phyloP scores from a whole-genome alignment of 92 coral and sea anemone genomes.

The Pocillopora grandis region DNA sequence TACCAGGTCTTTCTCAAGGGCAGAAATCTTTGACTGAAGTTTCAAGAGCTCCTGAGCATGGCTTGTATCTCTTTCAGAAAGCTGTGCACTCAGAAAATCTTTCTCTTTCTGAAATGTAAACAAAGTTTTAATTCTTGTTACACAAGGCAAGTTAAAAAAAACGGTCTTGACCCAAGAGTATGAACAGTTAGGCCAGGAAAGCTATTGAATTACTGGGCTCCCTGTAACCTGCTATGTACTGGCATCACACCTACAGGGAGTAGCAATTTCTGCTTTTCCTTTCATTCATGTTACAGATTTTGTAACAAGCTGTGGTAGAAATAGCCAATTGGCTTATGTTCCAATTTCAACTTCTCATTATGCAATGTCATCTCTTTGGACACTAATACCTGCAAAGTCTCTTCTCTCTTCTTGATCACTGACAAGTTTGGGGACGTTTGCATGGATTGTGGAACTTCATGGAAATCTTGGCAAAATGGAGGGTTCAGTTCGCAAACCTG shows the following conservation, averaged over 20 bases:
- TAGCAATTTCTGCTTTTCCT: too few species aligned
- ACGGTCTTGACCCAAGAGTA: too few species aligned
- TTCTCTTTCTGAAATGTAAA: slow-evolving; percentile 28
- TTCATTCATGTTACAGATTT: too few species aligned
- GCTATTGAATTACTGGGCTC: not conserved
- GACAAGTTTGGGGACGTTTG: not conserved
- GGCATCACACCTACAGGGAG: too few species aligned
- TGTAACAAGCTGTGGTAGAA: too few species aligned
- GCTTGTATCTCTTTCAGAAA: slow-evolving; percentile 21
- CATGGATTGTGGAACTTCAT: not conserved
- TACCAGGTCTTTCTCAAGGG: slow-evolving; percentile 40
- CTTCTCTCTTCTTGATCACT: slow-evolving; percentile 17
- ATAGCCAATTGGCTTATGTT: too few species aligned
- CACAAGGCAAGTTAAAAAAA: too few species aligned
- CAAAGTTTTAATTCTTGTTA: not conserved
- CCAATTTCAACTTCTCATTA: too few species aligned
- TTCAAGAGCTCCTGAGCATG: slow-evolving; percentile 46
- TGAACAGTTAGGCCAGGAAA: too few species aligned
- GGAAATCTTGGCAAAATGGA: slow-evolving; percentile 46
- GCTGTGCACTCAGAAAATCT: slow-evolving; percentile 24
- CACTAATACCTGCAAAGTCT: slow-evolving; percentile 6
- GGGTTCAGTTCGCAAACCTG: slow-evolving; percentile 40
- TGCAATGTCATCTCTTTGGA: not conserved
- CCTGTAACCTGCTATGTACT: not conserved
- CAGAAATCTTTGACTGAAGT: slow-evolving; percentile 43